Evolutionary conservation across 2,113 vertebrate species (phyloP).

Genomic region (Nesogale talazaci): DNA sequence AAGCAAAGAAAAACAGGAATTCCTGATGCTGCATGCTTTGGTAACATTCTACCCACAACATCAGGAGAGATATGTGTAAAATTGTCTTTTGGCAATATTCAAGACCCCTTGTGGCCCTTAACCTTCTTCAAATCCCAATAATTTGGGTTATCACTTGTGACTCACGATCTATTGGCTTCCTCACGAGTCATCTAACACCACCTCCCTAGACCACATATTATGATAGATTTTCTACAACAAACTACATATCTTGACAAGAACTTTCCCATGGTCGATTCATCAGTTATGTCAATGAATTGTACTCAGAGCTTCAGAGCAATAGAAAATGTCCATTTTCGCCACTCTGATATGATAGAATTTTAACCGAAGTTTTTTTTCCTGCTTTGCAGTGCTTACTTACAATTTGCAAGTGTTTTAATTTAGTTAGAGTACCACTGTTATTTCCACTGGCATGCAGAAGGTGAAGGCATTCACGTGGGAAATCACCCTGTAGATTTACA

Average conservation of each 20-base stretch:
- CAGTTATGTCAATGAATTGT: neutral
- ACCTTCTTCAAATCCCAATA: neutral
- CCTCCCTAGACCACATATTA: neutral
- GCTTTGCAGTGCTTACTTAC: neutral
- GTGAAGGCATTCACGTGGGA: neutral
- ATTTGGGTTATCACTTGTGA: neutral
- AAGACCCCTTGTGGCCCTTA: neutral
- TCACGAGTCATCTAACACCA: neutral
- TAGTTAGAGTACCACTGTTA: neutral
- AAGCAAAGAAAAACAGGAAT: neutral
- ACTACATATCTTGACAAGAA: neutral
- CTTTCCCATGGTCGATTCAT: neutral
- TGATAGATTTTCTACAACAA: neutral
- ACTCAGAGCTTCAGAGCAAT: neutral
- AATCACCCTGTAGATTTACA: neutral
- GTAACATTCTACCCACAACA: neutral
- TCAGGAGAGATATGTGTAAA: neutral
- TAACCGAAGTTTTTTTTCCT: neutral
- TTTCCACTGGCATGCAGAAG: neutral
- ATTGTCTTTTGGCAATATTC: neutral
- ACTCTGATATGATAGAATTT: neutral
- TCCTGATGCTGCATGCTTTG: conserved; percentile 15
- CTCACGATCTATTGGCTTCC: neutral
- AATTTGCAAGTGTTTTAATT: neutral
- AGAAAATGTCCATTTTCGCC: neutral